These are phyloP conservation scores for Anniella stebbinsi DNA, from an alignment of 2,797 vertebrate genomes.

Conservation along the genomic window DNA sequence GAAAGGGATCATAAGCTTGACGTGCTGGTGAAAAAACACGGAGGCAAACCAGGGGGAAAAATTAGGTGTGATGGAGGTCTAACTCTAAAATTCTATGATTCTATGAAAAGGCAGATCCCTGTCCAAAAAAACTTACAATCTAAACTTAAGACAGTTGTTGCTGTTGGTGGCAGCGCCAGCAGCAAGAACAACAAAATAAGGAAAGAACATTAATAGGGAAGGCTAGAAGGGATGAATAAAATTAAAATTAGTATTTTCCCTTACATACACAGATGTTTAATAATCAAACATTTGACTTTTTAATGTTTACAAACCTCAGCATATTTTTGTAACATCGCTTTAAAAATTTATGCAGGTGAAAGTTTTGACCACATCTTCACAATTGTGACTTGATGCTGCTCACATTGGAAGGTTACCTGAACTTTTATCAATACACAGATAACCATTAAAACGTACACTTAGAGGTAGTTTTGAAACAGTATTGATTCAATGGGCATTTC, in stretches of 20 bases:
- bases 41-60: too few relatives aligned
- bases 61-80: too few relatives aligned
- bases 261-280: not conserved
- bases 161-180: not conserved
- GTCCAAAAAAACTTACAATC: not conserved
- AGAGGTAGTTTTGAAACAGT: not conserved
- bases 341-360: not conserved
- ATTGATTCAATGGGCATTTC: constrained; percentile 4
- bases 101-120: not conserved
- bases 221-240: not conserved
- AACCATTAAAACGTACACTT: not conserved
- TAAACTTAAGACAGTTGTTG: not conserved
- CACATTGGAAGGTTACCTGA: not conserved
- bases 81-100: not conserved
- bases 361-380: not conserved
- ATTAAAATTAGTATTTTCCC: not conserved
- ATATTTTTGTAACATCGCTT: not conserved
- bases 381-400: not conserved
- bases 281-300: not conserved
- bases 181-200: not conserved
- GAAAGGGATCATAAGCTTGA: too few relatives aligned
- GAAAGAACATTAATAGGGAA: not conserved
- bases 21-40: too few relatives aligned
- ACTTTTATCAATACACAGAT: not conserved
- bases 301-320: constrained; percentile 1